Base-by-base conservation (phyloP, 2,113 vertebrate species). In the Ascaphus truei region DNA sequence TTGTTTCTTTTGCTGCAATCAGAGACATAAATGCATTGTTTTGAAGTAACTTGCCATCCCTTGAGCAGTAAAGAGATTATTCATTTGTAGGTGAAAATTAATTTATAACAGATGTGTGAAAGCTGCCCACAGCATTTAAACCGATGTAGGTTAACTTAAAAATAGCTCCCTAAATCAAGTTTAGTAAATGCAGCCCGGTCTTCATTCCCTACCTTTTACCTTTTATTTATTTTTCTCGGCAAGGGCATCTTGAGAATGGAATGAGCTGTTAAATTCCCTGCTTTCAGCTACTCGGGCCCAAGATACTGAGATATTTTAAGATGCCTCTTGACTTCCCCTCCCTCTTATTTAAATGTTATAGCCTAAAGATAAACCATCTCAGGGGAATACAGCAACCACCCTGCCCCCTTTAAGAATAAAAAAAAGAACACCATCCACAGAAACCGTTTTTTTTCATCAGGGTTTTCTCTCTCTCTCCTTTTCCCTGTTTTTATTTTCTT, bases 321-420 rank as follows among this genome's bases (percentile, higher is more conserved):
- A 51, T 61, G 56, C 47, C 52, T 51, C 57, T 59, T 68, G 55
- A 61, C 63, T 77, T 62, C 68, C 75, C 10, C 43, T 77, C 71
- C 59, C 60, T 59, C 72, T 66, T 60, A 23, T 50, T 75, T 16
- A 22, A 57, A 73, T 50, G 62, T 72, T 76, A 33, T 39, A 7
- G 47, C 75, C 75, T 71, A 83, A 85, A 88, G 79, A 79, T 81
- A 83, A 1, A 69, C 71, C 79, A 77, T 81, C 79, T 81, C 77
- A 82, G 78, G 82, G 81, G 78, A 79, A 79, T 53, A 73, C 53
- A 74, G 26, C 45, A 41, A 12, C 67, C 22, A 27, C 16, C 67
- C 31, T 30, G 12, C 48, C 22, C 43, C 56, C 31, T 33, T 23
- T 15, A 25, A 39, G 16, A n/a, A 47, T 36, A 48, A 37, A 71